Conservation (phyloP, 1,140 invertebrate genomes). For the Ips typographus region DNA sequence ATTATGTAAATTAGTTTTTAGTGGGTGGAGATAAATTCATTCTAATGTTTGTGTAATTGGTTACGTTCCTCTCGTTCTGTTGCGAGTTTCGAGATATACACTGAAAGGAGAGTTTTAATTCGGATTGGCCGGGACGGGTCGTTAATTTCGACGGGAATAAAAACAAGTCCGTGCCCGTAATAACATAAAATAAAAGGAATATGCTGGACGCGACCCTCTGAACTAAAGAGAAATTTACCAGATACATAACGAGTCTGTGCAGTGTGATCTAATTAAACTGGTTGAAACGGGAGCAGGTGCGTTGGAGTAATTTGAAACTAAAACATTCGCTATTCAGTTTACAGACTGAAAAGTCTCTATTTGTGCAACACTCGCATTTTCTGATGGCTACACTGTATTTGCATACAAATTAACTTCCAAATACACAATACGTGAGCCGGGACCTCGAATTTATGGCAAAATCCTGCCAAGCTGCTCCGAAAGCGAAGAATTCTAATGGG, state of each 20-base stretch:
- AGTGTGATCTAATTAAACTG: slow-evolving; percentile 5
- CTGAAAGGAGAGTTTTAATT: too few species aligned
- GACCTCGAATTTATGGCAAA: slow-evolving; percentile 13
- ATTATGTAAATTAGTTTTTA: not conserved
- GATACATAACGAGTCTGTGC: not conserved
- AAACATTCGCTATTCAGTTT: slow-evolving; percentile 12
- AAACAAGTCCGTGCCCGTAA: too few species aligned
- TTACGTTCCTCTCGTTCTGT: too few species aligned
- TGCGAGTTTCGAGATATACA: too few species aligned
- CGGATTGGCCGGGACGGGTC: too few species aligned
- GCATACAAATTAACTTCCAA: slow-evolving; percentile 27
- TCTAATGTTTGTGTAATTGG: too few species aligned
- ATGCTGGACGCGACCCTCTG: too few species aligned
- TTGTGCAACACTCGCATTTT: slow-evolving; percentile 15
- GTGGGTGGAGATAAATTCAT: too few species aligned
- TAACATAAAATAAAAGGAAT: too few species aligned
- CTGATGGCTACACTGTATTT: slow-evolving; percentile 25
- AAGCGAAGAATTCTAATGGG: too few species aligned
- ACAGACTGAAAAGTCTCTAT: slow-evolving; percentile 24
- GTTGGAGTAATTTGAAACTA: slow-evolving; percentile 20
- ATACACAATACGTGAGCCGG: slow-evolving; percentile 16
- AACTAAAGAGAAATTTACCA: too few species aligned
- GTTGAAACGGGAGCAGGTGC: slow-evolving; percentile 9
- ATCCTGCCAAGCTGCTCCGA: not conserved
- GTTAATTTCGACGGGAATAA: too few species aligned